Conservation (phyloP, 1,140 invertebrate species). For the Drosophila ambigua region DNA sequence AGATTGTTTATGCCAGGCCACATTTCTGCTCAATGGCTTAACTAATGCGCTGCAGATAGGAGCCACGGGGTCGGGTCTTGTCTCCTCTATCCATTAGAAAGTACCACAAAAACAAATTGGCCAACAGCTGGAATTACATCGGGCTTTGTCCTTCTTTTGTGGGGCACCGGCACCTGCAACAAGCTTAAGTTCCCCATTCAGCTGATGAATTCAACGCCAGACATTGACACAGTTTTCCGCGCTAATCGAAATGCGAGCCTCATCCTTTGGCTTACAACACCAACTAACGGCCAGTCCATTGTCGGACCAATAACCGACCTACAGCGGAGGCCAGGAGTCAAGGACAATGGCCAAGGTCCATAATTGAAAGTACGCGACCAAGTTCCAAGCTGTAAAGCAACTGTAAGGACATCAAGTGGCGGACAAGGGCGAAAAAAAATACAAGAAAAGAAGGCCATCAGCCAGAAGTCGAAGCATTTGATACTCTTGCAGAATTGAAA, state of each 20-base stretch:
- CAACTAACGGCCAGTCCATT: slow-evolving; percentile 25
- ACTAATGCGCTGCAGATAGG: slow-evolving; percentile 73
- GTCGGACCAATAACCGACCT: slow-evolving; percentile 56
- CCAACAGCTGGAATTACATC: slow-evolving; percentile 32
- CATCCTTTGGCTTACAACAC: slow-evolving; percentile 49
- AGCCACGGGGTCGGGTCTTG: slow-evolving; percentile 20
- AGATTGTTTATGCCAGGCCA: slow-evolving; percentile 71
- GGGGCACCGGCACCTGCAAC: no score
- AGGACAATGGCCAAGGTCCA: slow-evolving; percentile 60
- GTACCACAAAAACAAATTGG: slow-evolving; percentile 67
- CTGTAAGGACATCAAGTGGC: slow-evolving; percentile 71
- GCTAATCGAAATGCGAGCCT: slow-evolving; percentile 17
- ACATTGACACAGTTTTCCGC: slow-evolving; percentile 43
- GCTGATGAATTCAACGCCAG: slow-evolving; percentile 27
- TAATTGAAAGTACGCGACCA: slow-evolving; percentile 76
- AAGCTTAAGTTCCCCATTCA: no score
- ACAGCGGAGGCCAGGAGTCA: slow-evolving; percentile 40
- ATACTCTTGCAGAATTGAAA: no score
- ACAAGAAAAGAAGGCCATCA: background rate
- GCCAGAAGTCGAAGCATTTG: background rate
- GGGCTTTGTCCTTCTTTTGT: background rate
- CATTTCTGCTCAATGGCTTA: slow-evolving; percentile 74
- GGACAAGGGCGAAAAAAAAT: slow-evolving; percentile 20
- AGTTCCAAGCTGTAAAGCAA: slow-evolving; percentile 69
- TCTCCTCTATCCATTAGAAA: slow-evolving; percentile 62